Conservation (phyloP, 2,888 invertebrate genomes). For the Eristalis tenax region DNA sequence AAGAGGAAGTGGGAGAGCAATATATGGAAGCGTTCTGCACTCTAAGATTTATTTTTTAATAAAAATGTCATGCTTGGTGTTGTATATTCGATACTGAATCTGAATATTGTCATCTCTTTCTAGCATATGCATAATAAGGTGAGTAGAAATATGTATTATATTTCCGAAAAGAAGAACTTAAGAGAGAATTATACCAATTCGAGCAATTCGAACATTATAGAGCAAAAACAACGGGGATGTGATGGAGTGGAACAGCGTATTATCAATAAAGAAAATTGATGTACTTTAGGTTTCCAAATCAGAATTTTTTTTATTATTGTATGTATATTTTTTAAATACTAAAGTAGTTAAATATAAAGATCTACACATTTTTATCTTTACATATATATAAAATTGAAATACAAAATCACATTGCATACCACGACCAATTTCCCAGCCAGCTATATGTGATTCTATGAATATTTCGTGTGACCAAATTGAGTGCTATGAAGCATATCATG, state of each 20-base stretch:
- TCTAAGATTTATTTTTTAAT: neutral
- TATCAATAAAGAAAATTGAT: neutral
- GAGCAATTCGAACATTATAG: neutral
- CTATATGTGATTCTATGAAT: too few species aligned
- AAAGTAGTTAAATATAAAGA: too few species aligned
- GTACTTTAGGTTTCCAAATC: too few species aligned
- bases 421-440: too few species aligned
- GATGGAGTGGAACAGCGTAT: neutral
- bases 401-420: too few species aligned
- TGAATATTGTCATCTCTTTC: neutral
- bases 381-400: too few species aligned
- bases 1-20: neutral
- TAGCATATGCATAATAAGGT: neutral
- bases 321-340: too few species aligned
- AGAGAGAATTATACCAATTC: neutral
- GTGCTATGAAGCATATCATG: too few species aligned
- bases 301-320: too few species aligned
- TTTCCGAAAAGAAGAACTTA: neutral
- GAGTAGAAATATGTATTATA: too few species aligned
- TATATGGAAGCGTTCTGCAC: neutral
- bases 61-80: neutral
- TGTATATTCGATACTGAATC: neutral
- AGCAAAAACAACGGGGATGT: conserved; percentile 2
- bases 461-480: too few species aligned
- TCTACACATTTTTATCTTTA: too few species aligned